phyloP scores from a whole-genome alignment of 2,888 invertebrate genomes.

The Hanleya hanleyi region DNA sequence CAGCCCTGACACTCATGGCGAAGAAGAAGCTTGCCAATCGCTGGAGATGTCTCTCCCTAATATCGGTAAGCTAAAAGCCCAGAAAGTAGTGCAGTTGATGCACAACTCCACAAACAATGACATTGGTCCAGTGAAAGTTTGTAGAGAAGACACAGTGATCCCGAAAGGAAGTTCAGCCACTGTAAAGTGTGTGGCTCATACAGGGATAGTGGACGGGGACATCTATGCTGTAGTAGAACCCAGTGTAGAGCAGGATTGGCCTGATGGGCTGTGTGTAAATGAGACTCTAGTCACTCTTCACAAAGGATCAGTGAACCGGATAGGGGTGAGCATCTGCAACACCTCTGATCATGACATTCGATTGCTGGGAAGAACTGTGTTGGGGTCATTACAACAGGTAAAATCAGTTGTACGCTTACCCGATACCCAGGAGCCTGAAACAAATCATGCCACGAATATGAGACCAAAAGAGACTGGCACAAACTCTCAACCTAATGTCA shows the following conservation, averaged over 20 bases:
- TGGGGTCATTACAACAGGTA: neutral
- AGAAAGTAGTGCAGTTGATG: no score
- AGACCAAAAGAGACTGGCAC: neutral
- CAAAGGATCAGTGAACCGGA: neutral
- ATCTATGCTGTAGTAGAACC: neutral
- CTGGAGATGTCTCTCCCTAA: no score
- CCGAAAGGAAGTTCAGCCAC: neutral
- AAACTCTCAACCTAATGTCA: constrained; percentile 27
- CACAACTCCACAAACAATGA: no score
- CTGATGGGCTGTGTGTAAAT: neutral
- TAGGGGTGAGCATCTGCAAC: neutral
- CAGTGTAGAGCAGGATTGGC: neutral
- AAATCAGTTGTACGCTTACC: neutral
- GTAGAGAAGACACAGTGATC: neutral
- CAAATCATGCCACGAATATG: neutral
- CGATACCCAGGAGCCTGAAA: neutral
- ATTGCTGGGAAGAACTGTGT: neutral
- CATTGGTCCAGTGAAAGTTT: neutral
- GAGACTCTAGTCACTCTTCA: neutral
- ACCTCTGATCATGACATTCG: neutral
- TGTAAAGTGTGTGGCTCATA: neutral
- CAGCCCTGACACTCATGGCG: no score
- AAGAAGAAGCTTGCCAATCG: no score
- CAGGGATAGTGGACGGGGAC: neutral
- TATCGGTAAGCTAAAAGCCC: no score